phyloP scores from a whole-genome alignment of 1,140 invertebrate species.

The Chrysopa pallens region DNA sequence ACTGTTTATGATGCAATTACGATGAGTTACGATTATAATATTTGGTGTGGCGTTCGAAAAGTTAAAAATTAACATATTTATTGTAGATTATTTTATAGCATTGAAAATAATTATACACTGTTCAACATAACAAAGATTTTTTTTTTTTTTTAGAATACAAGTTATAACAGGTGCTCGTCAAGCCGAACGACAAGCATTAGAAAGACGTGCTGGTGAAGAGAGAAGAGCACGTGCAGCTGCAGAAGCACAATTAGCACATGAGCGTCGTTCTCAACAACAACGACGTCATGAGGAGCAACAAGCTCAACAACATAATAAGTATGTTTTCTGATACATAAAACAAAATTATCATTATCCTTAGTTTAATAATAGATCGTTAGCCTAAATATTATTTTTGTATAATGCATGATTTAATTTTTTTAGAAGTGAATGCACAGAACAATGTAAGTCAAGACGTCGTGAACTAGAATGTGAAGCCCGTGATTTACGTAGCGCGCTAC shows the following conservation, averaged over 20 bases:
- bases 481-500: conserved; percentile 53
- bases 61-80: too few relatives aligned
- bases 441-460: conserved; percentile 50
- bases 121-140: too few relatives aligned
- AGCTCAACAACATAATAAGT: background rate
- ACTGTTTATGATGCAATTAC: too few relatives aligned
- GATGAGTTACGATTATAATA: too few relatives aligned
- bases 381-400: background rate
- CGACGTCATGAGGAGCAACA: conserved; percentile 21
- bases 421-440: conserved; percentile 52
- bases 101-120: too few relatives aligned
- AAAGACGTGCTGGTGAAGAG: conserved; percentile 72
- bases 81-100: too few relatives aligned
- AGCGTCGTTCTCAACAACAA: conserved; percentile 31
- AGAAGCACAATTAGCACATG: conserved; percentile 59
- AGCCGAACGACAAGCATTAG: conserved; percentile 63
- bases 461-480: conserved; percentile 66
- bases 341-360: too few relatives aligned
- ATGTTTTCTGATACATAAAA: too few relatives aligned
- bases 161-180: conserved; percentile 40
- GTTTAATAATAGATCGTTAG: too few relatives aligned
- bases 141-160: conserved; percentile 7
- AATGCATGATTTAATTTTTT: conserved; percentile 6
- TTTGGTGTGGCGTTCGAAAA: too few relatives aligned
- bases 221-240: conserved; percentile 48